Evolutionary conservation across 1,140 invertebrate species (phyloP), one percentile per base, ranked within the genome.

Genomic region (Laupala kohalensis): DNA sequence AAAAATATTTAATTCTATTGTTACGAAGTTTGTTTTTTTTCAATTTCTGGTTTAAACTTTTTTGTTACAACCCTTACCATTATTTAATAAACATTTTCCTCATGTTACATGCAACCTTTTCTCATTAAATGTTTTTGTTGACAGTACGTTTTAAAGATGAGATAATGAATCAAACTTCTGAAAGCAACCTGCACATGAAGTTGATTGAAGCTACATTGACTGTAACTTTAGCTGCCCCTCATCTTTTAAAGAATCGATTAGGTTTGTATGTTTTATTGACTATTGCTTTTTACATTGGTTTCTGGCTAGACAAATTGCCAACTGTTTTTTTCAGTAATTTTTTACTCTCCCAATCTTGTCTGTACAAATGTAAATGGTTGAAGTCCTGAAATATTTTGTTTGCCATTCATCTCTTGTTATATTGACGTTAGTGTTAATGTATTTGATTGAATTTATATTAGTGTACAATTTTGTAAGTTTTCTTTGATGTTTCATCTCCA

Each of bases 171-270:
- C 64, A 27, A 4, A 62, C 24, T 19, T 37, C 63, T 0, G 63
- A 71, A n/a, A 75, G 71, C 26, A 71, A 76, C 66, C 27, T 74
- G 5, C 70, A 74, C 68, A 70, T 77, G 23, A 74, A 75, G 62
- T 28, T 76, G 69, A 67, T 75, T 13, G 76, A 77, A 71, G 72
- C 74, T 5, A 70, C 76, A 19, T 72, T 77, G 5, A 73, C 74
- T 64, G 37, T 76, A 5, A 74, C 28, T 64, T 27, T 75, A 3
- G 63, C 74, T 1, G 72, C 73, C 6, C 76, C 76, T 5, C 73
- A 73, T n/a, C 30, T 71, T 70, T 64, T 69, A 24, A 73, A 72
- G 9, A 74, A 75, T 25, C 37, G 19, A 53, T 19, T 53, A 53
- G 37, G 37, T 53, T 9, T 13, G 19, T 53, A 53, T 53, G 4